Evolutionary conservation across 2,888 invertebrate genomes (phyloP), one percentile per base, ranked within the genome.

Genomic region (Laspeyria flexula): DNA sequence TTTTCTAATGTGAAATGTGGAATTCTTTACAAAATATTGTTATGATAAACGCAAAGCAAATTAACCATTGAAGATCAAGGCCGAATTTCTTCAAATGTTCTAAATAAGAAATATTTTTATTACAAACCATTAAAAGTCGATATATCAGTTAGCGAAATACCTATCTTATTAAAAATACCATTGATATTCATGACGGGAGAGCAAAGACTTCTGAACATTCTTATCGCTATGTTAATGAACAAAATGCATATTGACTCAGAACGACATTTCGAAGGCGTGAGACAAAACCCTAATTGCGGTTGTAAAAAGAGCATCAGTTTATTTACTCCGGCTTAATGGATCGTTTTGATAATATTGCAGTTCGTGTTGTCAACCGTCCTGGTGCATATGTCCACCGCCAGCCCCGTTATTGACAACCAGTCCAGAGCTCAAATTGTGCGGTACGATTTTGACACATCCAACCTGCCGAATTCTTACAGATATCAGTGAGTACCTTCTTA

Each of bases 391-490:
- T 53, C 75, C 4, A 63, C 65, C 15, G 79, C 81, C 34, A 81
- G 64, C 46, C 85, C 88, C 9, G 64, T 60, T 25, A 68, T 84
- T 4, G 71, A 77, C 41, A 82, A 71, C 42, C 79, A 80, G 39
- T 61, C 85, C 5, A 72, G 59, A 37, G 74, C 86, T 1, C 88
- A 90, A 74, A 80, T 87, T 0, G 13, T 88, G 12, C 72, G 66
- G n/a, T 88, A 89, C 50, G 79, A 89, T 18, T 77, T 79, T 55
- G 83, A 90, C 31, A 88, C 88, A 16, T 69, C 75, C 1, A 80
- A 86, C 55, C 78, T 91, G 75, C 91, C 92, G 0, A 90, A 91
- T 60, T 87, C 88, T 7, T 91, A 92, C 55, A 86, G 76, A 43
- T 92, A 86, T 60, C 78, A 85, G 91, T 92, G 70, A 90, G 90